Base-by-base conservation (phyloP, 2,113 vertebrate genomes). In the Climacteris rufus region DNA sequence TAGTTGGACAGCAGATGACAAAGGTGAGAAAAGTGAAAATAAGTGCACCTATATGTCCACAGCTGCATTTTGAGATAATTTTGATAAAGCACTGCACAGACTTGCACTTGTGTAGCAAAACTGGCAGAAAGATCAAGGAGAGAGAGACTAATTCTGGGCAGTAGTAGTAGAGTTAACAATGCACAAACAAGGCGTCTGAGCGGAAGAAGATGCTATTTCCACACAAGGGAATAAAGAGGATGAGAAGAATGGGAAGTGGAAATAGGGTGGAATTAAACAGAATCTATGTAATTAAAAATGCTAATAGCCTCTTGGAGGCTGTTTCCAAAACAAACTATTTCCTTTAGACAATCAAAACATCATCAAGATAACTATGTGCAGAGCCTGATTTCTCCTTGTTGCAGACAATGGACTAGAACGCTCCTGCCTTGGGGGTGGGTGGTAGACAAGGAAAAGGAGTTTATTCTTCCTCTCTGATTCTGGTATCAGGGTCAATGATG, bases 321-420 rank as follows among this genome's bases (percentile, higher is more conserved):
- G 78, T 95, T 96, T 96, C 81, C 92, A 95, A 94, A 97, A 93
- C 89, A 96, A 95, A 91, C 92, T 91, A 94, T 96, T 96, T 96
- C 95, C 94, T 96, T 95, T 68, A 91, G 78, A 94, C 92, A 92
- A 94, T 93, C 89, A 96, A 94, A 95, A 91, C 56, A 93, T 70
- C 93, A 94, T 91, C 81, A 89, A 81, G 81, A 88, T 93, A 94
- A 94, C 87, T 83, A n/a, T 35, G 61, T 68, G 76, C 77, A 83
- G 86, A 64, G 60, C 44, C 84, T 65, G 44, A 86, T 72, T 80
- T 82, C 66, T 75, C 70, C 54, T 78, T 37, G 20, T 47, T 87
- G 87, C 76, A 95, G 79, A 82, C 35, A 79, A 69, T 3, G 7
- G 49, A 35, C 79, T 37, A 64, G 83, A 87, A 52, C 11, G 4